Evolutionary conservation across 2,113 vertebrate species (phyloP), one percentile per base, ranked within the genome.

Genomic region (Sigmodon hispidus): DNA sequence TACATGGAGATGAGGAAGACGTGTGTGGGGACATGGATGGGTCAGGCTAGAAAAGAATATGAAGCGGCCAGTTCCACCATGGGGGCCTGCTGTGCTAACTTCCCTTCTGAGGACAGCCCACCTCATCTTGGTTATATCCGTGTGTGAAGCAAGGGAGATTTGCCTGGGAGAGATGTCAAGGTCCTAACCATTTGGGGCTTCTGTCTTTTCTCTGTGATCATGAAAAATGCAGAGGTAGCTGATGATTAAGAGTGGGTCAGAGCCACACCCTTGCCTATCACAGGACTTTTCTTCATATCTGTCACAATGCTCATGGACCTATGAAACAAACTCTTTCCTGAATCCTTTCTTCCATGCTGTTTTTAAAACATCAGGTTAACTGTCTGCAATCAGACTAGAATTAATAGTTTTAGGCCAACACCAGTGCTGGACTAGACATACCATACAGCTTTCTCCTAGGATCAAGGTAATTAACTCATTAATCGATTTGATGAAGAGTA

Each of bases 391-490:
- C 59, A 72, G n/a, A 31, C 55, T 63, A 94, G 31, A 73, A 67
- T 76, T 69, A n/a, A 80, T 77, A 76, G 26, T 75, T 96, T 92
- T 57, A 94, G 91, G 91, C 48, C 81, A 87, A 90, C 36, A 87
- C 55, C 45, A 79, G 36, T 36, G 48, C 22, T 84, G 72, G 11
- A 65, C 19, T 67, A 83, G 69, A 89, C 87, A 19, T 43, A 17
- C 34, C 48, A 76, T 52, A 11, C 31, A 75, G 43, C 22, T 59
- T 29, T 87, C 67, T 91, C 16, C 48, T 93, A 67, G 31, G 16
- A 70, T 75, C 6, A 34, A 87, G 29, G 63, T 83, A 83, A 83
- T 89, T 12, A 65, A 70, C n/a, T 81, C n/a, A 34, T 73, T 73
- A 75, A 52, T 63, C 92, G 50, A 75, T 63, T 69, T 84, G 29